Conservation (phyloP, 2,888 invertebrate species). For the Polietes domitor region DNA sequence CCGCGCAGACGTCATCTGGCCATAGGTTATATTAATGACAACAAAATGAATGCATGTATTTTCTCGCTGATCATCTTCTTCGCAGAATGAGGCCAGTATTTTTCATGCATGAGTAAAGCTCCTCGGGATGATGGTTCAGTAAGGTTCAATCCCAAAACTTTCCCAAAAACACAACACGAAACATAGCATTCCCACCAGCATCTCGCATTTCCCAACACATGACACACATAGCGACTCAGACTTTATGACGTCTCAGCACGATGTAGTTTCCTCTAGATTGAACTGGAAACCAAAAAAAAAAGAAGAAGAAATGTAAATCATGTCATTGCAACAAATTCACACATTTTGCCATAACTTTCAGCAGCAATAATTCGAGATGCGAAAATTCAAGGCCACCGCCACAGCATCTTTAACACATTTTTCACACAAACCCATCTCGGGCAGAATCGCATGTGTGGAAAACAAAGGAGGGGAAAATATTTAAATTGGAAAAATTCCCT, state of each 20-base stretch:
- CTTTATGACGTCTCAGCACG: slow-evolving; percentile 29
- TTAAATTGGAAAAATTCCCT: slow-evolving; percentile 49
- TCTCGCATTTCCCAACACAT: too few relatives aligned
- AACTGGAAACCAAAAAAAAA: background rate
- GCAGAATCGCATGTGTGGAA: background rate
- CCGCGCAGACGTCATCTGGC: too few relatives aligned
- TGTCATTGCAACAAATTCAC: slow-evolving; percentile 64
- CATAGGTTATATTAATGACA: too few relatives aligned
- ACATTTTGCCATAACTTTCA: slow-evolving; percentile 55
- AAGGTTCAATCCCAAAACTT: background rate
- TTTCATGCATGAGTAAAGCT: background rate
- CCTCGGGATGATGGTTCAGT: background rate
- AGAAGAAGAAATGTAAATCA: slow-evolving; percentile 13
- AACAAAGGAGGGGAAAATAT: slow-evolving; percentile 12
- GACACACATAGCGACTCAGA: background rate
- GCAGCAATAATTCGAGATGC: background rate
- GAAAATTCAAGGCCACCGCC: slow-evolving; percentile 60
- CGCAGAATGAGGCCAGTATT: too few relatives aligned
- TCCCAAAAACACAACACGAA: slow-evolving; percentile 21
- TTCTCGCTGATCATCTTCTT: too few relatives aligned
- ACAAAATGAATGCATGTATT: too few relatives aligned
- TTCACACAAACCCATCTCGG: background rate
- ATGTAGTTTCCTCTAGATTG: slow-evolving; percentile 2
- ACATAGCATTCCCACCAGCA: slow-evolving; percentile 53
- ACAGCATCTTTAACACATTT: slow-evolving; percentile 45